Conservation (phyloP, 2,113 vertebrate species). For the Misgurnus mizolepis region DNA sequence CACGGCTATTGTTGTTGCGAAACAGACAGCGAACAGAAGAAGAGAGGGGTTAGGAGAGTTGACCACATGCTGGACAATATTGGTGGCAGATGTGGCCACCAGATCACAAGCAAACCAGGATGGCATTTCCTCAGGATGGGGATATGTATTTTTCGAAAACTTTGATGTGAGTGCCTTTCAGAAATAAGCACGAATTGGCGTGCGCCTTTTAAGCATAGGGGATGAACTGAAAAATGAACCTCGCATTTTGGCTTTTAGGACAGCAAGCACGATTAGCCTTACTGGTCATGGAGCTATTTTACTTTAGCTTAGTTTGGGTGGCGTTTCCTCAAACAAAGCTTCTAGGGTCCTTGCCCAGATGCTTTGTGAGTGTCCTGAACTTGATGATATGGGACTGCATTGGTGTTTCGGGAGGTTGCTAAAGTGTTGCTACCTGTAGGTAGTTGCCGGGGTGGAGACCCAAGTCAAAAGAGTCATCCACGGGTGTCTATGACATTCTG, state of each 20-base stretch:
- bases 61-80: constrained; percentile 84
- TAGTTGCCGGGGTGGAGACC: too few relatives aligned
- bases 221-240: constrained; percentile 68
- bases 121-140: constrained; percentile 87
- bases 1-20: constrained; percentile 58
- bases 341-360: too few relatives aligned
- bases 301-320: background rate
- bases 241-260: constrained; percentile 58
- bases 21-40: constrained; percentile 55
- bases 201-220: constrained; percentile 76
- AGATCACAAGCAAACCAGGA: constrained; percentile 78
- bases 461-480: too few relatives aligned
- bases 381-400: too few relatives aligned
- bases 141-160: constrained; percentile 76
- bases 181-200: constrained; percentile 86
- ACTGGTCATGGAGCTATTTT: constrained; percentile 23
- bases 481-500: too few relatives aligned
- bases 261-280: constrained; percentile 1
- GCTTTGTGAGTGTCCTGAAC: too few relatives aligned
- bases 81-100: constrained; percentile 86
- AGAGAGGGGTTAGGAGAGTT: constrained; percentile 64
- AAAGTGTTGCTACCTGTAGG: too few relatives aligned
- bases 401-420: too few relatives aligned
- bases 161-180: constrained; percentile 84
- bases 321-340: background rate